Evolutionary conservation across 2,113 vertebrate species (phyloP), one percentile per base, ranked within the genome.

Genomic region (Pleuronectes platessa): DNA sequence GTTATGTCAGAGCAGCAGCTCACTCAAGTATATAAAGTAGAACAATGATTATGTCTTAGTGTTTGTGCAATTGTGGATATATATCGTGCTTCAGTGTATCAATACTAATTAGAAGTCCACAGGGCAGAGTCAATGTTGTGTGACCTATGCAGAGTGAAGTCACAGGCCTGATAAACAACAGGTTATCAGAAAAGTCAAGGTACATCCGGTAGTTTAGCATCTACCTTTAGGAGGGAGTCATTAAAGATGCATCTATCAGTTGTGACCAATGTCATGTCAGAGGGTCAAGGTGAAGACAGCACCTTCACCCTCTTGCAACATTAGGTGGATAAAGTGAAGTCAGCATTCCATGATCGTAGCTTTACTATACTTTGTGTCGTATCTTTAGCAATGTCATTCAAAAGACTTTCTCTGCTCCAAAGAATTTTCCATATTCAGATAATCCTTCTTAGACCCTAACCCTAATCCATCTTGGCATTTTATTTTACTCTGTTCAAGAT

Each of bases 161-260:
- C 2, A 0, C 8, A 17, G 3, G 10, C 23, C 60, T 78, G 51
- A 83, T 74, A 76, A 88, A 37, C 40, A 23, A 27, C 20, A 24
- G 26, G 31, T 80, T 78, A 77, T 80, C 73, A 67, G 35, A 23
- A 31, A 76, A 40, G 79, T 78, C 71, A 76, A 86, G 82, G 70
- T 64, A 6, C 6, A 61, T 82, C 27, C 73, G 49, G 51, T 5
- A 47, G 45, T 15, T 42, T 35, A 23, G 20, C 5, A 23, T 64
- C 42, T 15, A 11, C 54, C 21, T 35, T 64, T 27, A 71, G 23
- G n/a, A 7, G 18, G 26, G 27, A 61, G 37, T 61, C 27, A 53
- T 74, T 74, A 21, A 37, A 65, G 31, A 23, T 35, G 6, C 18
- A 65, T 65, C 49, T 45, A 56, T 73, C 53, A 68, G 53, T 40